phyloP scores from a whole-genome alignment of 2,113 vertebrate species.

The Zootoca vivipara region DNA sequence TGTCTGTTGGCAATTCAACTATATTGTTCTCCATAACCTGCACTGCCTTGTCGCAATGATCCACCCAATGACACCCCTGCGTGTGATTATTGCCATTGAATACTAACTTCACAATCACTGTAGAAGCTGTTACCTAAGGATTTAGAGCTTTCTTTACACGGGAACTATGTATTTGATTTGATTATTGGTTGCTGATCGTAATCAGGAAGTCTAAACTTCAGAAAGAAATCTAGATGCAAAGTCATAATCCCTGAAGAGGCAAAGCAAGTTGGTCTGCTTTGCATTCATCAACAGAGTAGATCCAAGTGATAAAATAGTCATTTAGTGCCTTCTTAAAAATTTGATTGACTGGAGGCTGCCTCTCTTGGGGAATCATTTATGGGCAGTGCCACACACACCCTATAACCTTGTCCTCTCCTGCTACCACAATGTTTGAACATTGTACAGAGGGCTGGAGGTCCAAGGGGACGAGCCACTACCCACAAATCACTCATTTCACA shows the following conservation, averaged over 20 bases:
- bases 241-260: background rate
- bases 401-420: background rate
- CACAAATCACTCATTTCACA: background rate
- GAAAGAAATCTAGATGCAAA: background rate
- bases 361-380: background rate
- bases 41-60: background rate
- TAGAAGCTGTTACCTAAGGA: background rate
- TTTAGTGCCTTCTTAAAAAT: background rate
- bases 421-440: background rate
- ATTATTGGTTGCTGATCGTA: no score
- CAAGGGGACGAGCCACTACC: background rate
- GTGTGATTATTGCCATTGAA: background rate
- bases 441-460: background rate
- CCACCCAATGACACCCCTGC: background rate
- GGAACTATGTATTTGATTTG: no score
- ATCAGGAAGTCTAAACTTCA: background rate
- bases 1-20: background rate
- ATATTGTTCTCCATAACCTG: background rate
- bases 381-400: background rate
- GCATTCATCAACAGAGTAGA: background rate
- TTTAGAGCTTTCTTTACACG: background rate
- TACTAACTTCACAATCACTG: background rate
- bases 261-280: background rate
- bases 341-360: background rate
- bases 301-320: background rate